Conservation (phyloP, 2,888 invertebrate genomes). For the Spicauda simplicius region DNA sequence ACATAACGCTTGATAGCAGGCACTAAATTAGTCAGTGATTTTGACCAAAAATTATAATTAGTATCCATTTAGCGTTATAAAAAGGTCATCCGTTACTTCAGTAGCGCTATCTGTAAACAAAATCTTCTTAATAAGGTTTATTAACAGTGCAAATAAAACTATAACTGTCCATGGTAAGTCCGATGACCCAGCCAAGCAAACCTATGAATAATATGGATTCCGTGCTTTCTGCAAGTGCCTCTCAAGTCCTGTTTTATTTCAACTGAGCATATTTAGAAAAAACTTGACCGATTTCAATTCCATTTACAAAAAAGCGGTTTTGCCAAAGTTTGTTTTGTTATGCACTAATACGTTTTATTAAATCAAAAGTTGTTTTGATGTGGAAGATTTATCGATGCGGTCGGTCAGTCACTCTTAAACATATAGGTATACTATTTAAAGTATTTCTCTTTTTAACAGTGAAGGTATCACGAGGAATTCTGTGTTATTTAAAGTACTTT, state of each 20-base stretch:
- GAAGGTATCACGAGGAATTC: too few relatives aligned
- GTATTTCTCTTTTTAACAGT: too few relatives aligned
- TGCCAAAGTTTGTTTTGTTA: not conserved
- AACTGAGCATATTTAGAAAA: conserved; percentile 17
- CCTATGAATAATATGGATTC: conserved; percentile 2
- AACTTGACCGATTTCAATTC: conserved; percentile 28
- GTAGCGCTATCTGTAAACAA: conserved; percentile 21
- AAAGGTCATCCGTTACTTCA: conserved; percentile 29
- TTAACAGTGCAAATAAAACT: conserved; percentile 32
- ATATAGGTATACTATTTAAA: too few relatives aligned
- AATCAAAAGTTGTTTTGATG: not conserved
- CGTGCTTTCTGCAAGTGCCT: conserved; percentile 22
- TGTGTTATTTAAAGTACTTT: too few relatives aligned
- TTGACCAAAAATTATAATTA: not conserved
- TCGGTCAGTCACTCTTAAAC: too few relatives aligned
- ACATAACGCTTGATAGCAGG: too few relatives aligned
- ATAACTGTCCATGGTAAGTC: conserved; percentile 27
- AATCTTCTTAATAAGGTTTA: conserved; percentile 29
- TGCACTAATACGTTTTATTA: not conserved
- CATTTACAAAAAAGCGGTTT: conserved; percentile 7
- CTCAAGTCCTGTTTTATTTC: conserved; percentile 7
- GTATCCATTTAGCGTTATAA: conserved; percentile 27
- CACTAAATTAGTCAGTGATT: not conserved
- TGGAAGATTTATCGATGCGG: not conserved
- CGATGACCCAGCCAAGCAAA: conserved; percentile 23